Evolutionary conservation across 2,113 vertebrate genomes (phyloP).

Genomic region (Microtus ochrogaster): DNA sequence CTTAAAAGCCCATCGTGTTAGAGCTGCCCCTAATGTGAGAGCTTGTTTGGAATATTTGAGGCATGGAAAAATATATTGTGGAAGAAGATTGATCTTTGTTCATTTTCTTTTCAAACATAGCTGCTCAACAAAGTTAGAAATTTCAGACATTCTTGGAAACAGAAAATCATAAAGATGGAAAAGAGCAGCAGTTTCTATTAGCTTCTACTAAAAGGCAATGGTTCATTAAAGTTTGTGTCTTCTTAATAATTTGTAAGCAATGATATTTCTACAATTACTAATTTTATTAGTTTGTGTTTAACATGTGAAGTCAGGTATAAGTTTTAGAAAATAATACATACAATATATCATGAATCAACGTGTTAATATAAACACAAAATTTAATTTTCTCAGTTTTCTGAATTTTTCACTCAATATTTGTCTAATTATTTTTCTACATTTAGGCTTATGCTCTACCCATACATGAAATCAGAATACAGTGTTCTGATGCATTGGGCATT

Average conservation of each 20-base stretch:
- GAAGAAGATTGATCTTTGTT: neutral
- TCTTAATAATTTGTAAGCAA: conserved; percentile 44
- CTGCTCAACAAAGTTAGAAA: conserved; percentile 9
- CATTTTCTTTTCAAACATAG: conserved; percentile 18
- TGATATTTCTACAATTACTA: neutral
- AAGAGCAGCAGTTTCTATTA: neutral
- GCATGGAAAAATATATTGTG: neutral
- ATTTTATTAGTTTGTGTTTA: conserved; percentile 1
- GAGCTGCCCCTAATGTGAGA: neutral
- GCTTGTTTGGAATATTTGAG: neutral
- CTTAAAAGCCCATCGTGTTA: neutral
- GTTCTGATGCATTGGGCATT: conserved; percentile 2
- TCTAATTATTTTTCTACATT: neutral
- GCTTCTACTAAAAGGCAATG: neutral
- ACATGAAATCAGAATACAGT: neutral
- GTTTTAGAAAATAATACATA: neutral
- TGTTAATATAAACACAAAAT: neutral
- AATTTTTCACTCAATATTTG: conserved; percentile 20
- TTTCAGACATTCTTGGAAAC: conserved; percentile 25
- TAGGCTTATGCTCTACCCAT: neutral
- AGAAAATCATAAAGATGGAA: neutral
- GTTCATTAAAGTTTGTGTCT: neutral
- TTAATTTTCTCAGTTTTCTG: neutral
- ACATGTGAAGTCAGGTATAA: neutral
- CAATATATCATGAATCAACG: neutral